Conservation (phyloP, 1,140 invertebrate species). For the Helicoverpa armigera region DNA sequence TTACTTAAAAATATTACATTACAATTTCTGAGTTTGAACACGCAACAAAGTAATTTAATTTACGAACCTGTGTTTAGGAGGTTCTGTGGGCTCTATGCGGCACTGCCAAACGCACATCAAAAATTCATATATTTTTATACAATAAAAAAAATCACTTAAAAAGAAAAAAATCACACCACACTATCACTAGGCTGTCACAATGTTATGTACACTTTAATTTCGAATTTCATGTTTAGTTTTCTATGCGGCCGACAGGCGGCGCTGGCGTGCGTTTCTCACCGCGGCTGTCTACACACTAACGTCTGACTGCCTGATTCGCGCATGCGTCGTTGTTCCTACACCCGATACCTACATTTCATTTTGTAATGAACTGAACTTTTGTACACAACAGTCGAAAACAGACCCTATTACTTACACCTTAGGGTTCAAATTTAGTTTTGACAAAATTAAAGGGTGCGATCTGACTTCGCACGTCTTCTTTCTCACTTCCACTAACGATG, state of each 20-base stretch:
- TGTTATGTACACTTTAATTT: slow-evolving; percentile 61
- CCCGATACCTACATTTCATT: slow-evolving; percentile 75
- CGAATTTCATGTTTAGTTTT: slow-evolving; percentile 72
- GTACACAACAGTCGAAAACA: slow-evolving; percentile 5
- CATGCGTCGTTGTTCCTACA: slow-evolving; percentile 66
- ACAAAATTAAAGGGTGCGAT: slow-evolving; percentile 61
- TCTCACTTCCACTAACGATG: slow-evolving; percentile 62
- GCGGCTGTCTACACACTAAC: slow-evolving; percentile 70
- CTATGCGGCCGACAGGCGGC: slow-evolving; percentile 61
- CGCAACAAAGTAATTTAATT: slow-evolving; percentile 80
- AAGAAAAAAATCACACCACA: slow-evolving; percentile 57
- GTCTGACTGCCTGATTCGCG: slow-evolving; percentile 56
- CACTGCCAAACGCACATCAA: slow-evolving; percentile 66
- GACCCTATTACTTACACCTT: slow-evolving; percentile 36
- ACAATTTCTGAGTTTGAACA: slow-evolving; percentile 57
- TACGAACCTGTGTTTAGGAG: slow-evolving; percentile 76
- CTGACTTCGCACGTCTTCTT: slow-evolving; percentile 66
- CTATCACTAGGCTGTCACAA: slow-evolving; percentile 48
- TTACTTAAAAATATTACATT: slow-evolving; percentile 52
- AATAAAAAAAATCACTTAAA: slow-evolving; percentile 54
- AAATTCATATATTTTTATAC: slow-evolving; percentile 61
- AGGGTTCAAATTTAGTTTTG: slow-evolving; percentile 54
- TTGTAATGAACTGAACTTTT: slow-evolving; percentile 74
- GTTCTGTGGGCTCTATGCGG: slow-evolving; percentile 50
- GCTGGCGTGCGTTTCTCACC: slow-evolving; percentile 65